Evolutionary conservation across 2,113 vertebrate genomes (phyloP).

Genomic region (Suncus etruscus): DNA sequence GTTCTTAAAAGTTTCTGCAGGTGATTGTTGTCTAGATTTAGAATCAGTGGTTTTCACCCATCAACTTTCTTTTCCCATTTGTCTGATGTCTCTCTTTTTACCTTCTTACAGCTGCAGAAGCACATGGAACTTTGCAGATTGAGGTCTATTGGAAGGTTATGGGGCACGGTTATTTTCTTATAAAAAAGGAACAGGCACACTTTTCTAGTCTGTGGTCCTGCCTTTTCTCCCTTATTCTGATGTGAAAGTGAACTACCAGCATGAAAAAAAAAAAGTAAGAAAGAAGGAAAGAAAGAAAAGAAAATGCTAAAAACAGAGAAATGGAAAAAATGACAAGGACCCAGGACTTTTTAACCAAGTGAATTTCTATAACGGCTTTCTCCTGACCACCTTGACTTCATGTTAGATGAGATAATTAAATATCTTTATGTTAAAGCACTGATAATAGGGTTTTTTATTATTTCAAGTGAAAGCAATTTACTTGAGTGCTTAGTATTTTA

Average conservation of each 20-base stretch:
- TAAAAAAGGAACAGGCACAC: not conserved
- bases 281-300: not conserved
- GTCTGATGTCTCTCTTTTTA: not conserved
- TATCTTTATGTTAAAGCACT: conserved; percentile 38
- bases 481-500: conserved; percentile 8
- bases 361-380: not conserved
- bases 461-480: conserved; percentile 49
- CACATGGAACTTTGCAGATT: not conserved
- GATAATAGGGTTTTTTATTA: conserved; percentile 34
- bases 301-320: not conserved
- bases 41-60: not conserved
- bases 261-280: not conserved
- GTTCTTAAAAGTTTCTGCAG: not conserved
- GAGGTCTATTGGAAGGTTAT: not conserved
- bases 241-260: not conserved
- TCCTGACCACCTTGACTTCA: not conserved
- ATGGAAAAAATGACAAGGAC: not conserved
- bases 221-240: not conserved
- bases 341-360: not conserved
- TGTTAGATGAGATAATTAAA: conserved; percentile 27
- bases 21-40: not conserved
- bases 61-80: not conserved
- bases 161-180: not conserved
- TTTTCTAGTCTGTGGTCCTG: not conserved
- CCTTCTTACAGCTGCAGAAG: not conserved